Base-by-base conservation (phyloP, 2,888 invertebrate genomes). In the Nomada ferruginata region DNA sequence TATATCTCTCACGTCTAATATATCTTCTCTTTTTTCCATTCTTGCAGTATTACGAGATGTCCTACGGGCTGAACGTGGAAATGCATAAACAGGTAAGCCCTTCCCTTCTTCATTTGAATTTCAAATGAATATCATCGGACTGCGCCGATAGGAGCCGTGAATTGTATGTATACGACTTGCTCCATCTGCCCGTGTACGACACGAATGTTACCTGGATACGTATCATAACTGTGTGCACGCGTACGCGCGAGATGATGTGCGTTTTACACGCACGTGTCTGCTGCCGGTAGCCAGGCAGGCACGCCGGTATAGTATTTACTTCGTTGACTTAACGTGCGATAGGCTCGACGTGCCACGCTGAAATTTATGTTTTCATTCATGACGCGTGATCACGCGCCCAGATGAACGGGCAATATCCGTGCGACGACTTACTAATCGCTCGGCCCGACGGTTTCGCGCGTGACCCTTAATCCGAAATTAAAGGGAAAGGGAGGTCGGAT, bases 11-110 rank as follows among this genome's bases (percentile, higher is more conserved):
- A 23, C 57, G 55, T 76, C 75, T 76, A 79, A 87, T 84, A 79
- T 72, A 84, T 79, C 79, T 42, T 84, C 20, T 20, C 44, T 71
- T 76, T 72, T 63, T 71, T 84, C 89, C 83, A 70, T 76, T 82
- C 94, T 97, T 97, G 92, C 97, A 98, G 98, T 98, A 98, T 95
- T 98, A 98, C 95, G 99, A 99, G 96, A 98, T 98, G 98, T 98
- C 98, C 77, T 98, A 98, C 95, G 98, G 98, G 92, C 96, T 98
- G 94, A 98, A 98, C 95, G 98, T 98, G 94, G 99, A 99, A 95
- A 98, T 98, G 98, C 98, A 98, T 95, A 98, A 98, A 96, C 98
- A 98, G 97, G 97, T 97, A 95, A 95, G 87, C 68, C 78, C 71
- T 68, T 26, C 55, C 9, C 29, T n/a, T 15, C 69, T 65, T 70